Percentiles rank a stretch among this genome's conserved stretches.
Evolutionary conservation across 1,140 invertebrate genomes (phyloP).

Genomic region (Microvelia longipes): DNA sequence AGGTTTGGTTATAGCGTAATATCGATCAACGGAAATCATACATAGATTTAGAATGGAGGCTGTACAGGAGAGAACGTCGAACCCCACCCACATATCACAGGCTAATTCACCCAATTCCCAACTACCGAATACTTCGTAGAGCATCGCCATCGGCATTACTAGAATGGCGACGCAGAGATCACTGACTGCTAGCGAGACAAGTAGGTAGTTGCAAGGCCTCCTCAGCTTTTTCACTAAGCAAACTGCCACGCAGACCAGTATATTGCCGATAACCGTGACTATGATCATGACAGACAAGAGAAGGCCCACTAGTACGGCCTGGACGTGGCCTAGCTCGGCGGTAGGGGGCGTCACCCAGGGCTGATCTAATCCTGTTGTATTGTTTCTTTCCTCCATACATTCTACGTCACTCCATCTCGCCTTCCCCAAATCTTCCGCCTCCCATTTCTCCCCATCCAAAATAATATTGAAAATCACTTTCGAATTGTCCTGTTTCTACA

Average conservation of each 20-base stretch:
- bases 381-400: constrained; percentile 11
- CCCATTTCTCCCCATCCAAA: constrained; percentile 5
- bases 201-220: constrained; percentile 67
- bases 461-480: neutral
- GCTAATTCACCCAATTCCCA: constrained; percentile 71
- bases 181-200: constrained; percentile 80
- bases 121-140: constrained; percentile 59
- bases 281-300: constrained; percentile 59
- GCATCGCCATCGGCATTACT: constrained; percentile 75
- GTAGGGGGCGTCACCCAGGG: constrained; percentile 12
- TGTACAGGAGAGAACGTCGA: constrained; percentile 67
- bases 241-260: constrained; percentile 75
- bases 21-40: constrained; percentile 76
- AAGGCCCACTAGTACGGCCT: constrained; percentile 51
- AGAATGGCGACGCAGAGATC: constrained; percentile 65
- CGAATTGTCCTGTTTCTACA: neutral
- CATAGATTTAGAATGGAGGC: constrained; percentile 84
- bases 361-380: constrained; percentile 1
- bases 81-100: constrained; percentile 73
- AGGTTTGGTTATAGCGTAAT: constrained; percentile 81
- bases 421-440: constrained; percentile 5
- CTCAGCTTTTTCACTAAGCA: constrained; percentile 71
- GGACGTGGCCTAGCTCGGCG: constrained; percentile 31
- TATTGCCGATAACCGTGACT: constrained; percentile 72
- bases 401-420: constrained; percentile 4